Evolutionary conservation across 1,140 invertebrate species (phyloP).

Genomic region (Gonatopus flavifemur): DNA sequence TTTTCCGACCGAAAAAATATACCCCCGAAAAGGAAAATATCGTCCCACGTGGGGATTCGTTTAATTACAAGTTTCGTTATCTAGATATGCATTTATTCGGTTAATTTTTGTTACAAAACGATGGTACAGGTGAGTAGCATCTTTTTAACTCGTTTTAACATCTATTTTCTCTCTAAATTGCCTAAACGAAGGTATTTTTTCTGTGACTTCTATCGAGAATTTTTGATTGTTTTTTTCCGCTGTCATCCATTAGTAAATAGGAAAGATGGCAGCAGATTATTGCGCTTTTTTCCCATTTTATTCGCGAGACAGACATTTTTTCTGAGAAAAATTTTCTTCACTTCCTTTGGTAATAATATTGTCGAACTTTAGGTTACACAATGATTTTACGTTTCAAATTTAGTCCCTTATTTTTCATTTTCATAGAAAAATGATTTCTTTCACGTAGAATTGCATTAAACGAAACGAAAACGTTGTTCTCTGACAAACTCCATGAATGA

Average conservation of each 20-base stretch:
- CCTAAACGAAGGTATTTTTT: slow-evolving; percentile 36
- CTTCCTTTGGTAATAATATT: slow-evolving; percentile 3
- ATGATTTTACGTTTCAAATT: slow-evolving; percentile 21
- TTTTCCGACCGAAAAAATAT: slow-evolving; percentile 57
- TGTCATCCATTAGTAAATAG: slow-evolving; percentile 60
- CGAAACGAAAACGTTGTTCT: no score
- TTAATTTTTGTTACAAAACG: slow-evolving; percentile 53
- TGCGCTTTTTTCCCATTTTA: slow-evolving; percentile 56
- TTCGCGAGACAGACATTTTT: slow-evolving; percentile 53
- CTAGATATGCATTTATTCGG: slow-evolving; percentile 56
- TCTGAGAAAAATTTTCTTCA: slow-evolving; percentile 18
- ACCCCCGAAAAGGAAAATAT: slow-evolving; percentile 57
- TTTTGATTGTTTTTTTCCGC: slow-evolving; percentile 56
- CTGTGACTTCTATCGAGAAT: slow-evolving; percentile 44
- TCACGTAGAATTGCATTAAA: no score
- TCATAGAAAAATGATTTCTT: slow-evolving; percentile 11
- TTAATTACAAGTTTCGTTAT: slow-evolving; percentile 58
- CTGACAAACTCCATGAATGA: no score
- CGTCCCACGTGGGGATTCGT: slow-evolving; percentile 56
- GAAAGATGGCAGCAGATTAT: slow-evolving; percentile 60
- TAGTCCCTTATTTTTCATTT: slow-evolving; percentile 17
- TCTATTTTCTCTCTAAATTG: slow-evolving; percentile 13
- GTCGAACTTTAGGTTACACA: slow-evolving; percentile 19
- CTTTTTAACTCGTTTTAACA: slow-evolving; percentile 26
- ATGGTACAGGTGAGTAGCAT: slow-evolving; percentile 55